Conservation (phyloP, 2,888 invertebrate species). For the Tenthredo mesomela region DNA sequence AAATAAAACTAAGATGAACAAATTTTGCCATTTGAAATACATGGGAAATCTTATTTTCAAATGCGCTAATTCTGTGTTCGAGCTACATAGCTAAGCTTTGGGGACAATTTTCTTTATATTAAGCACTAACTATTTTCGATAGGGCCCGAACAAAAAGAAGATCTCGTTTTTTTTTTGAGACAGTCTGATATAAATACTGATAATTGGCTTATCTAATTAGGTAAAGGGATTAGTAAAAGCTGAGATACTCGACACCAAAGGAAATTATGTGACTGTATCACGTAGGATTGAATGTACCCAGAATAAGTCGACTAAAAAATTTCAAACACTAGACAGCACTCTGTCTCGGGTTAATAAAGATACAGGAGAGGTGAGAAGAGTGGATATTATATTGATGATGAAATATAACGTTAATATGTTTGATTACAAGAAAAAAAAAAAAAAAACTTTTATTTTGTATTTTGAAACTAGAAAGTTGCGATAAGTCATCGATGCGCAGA, state of each 20-base stretch:
- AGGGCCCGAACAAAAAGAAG: too few relatives aligned
- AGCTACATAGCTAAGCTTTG: too few relatives aligned
- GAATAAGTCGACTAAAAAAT: conserved; percentile 80
- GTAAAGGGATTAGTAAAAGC: conserved; percentile 79
- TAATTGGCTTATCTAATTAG: conserved; percentile 52
- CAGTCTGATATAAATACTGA: too few relatives aligned
- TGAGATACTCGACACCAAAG: conserved; percentile 81
- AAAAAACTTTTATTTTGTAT: conserved; percentile 1
- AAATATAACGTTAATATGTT: not conserved
- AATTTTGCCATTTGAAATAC: too few relatives aligned
- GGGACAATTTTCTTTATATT: too few relatives aligned
- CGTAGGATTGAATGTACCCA: conserved; percentile 85
- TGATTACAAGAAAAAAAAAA: not conserved
- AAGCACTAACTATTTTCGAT: too few relatives aligned
- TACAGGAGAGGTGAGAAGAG: conserved; percentile 60
- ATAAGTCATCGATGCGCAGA: conserved; percentile 86
- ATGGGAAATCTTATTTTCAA: too few relatives aligned
- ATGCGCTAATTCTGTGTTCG: too few relatives aligned
- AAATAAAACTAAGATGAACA: too few relatives aligned
- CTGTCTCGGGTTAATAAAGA: conserved; percentile 76
- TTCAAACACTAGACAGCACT: conserved; percentile 85
- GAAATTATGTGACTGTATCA: conserved; percentile 83
- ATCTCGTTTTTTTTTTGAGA: too few relatives aligned
- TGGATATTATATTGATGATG: not conserved
- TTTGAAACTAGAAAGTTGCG: conserved; percentile 75